A percentile compares a stretch with the other conserved stretches of the same genome.
Evolutionary conservation across 2,113 vertebrate species (phyloP).

Genomic region (Calonectris borealis): DNA sequence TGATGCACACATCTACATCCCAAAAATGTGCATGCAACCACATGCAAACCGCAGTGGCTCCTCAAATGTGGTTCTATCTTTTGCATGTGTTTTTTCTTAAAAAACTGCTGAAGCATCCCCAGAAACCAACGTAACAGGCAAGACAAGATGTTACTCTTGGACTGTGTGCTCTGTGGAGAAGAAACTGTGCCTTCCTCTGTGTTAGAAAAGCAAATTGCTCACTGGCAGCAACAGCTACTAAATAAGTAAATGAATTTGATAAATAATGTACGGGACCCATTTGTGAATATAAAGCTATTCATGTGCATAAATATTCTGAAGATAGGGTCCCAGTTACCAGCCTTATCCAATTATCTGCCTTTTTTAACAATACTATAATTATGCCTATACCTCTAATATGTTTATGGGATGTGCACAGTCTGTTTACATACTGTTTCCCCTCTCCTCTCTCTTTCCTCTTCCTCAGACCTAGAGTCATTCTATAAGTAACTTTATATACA

Average conservation of each 20-base stretch:
- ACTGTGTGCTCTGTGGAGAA: background rate
- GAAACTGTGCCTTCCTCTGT: background rate
- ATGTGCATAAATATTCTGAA: constrained; percentile 19
- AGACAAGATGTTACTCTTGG: background rate
- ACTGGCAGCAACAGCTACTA: constrained; percentile 26
- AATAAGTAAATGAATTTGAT: constrained; percentile 62
- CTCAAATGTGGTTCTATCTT: background rate
- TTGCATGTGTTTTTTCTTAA: background rate
- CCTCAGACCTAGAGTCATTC: background rate
- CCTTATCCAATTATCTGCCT: background rate
- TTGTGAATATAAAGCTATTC: constrained; percentile 29
- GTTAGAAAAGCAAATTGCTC: constrained; percentile 21
- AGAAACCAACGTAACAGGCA: background rate
- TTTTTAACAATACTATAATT: background rate
- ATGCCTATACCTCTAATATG: background rate
- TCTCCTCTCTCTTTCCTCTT: background rate
- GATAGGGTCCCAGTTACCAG: background rate
- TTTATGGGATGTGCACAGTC: background rate
- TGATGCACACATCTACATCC: background rate
- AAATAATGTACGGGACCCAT: constrained; percentile 45
- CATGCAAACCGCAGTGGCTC: background rate
- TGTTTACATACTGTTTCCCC: background rate
- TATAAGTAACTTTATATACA: background rate
- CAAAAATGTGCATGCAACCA: background rate
- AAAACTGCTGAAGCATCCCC: background rate